phyloP scores from a whole-genome alignment of 2,888 invertebrate species.

The Netelia virgata region DNA sequence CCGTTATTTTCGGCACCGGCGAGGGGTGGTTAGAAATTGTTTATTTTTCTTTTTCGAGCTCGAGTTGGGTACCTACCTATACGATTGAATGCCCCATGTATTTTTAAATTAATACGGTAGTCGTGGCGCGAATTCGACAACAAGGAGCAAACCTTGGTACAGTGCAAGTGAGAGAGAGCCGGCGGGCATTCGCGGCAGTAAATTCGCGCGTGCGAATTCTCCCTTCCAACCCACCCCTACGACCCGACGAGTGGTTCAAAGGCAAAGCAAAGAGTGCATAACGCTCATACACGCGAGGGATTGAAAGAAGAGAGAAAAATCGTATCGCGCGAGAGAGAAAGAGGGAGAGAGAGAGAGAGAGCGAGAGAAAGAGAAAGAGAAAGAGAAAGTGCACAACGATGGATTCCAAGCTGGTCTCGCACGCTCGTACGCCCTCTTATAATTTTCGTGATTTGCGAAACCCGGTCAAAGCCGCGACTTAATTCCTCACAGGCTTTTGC shows the following conservation, averaged over 20 bases:
- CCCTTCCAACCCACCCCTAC: slow-evolving; percentile 26
- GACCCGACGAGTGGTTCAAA: slow-evolving; percentile 46
- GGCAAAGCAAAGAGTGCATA: slow-evolving; percentile 29
- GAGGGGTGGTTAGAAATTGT: background rate
- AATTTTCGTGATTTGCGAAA: slow-evolving; percentile 63
- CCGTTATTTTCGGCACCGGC: too few species aligned
- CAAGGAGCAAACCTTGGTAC: background rate
- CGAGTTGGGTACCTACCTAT: background rate
- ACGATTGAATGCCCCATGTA: slow-evolving; percentile 20
- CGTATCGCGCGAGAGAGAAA: background rate
- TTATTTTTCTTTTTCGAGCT: background rate
- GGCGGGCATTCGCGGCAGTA: slow-evolving; percentile 47
- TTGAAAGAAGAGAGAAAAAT: background rate
- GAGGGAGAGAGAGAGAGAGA: background rate
- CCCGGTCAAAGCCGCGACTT: slow-evolving; percentile 45
- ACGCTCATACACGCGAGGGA: background rate
- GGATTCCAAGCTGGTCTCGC: background rate
- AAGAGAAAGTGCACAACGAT: slow-evolving; percentile 18
- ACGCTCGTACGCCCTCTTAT: slow-evolving; percentile 43
- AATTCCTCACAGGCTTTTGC: slow-evolving; percentile 52
- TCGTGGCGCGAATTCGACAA: slow-evolving; percentile 49
- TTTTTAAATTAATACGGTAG: slow-evolving; percentile 55
- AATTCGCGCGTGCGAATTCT: slow-evolving; percentile 52
- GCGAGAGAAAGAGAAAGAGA: background rate
- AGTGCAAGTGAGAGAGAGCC: background rate